Base-by-base conservation (phyloP, 1,140 invertebrate genomes). In the Eupristina koningsbergeri region DNA sequence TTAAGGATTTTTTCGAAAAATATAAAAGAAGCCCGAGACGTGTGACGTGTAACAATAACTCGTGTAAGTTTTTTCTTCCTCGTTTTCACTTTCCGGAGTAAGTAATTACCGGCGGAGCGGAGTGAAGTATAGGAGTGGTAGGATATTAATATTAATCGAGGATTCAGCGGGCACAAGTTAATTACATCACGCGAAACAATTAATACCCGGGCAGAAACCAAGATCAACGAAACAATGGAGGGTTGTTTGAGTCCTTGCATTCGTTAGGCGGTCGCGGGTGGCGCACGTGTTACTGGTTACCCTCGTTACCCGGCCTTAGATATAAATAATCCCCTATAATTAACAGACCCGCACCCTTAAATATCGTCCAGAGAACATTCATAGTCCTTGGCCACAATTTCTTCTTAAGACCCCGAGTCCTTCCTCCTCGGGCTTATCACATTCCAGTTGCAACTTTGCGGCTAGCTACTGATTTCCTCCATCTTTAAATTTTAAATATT, bases 181-280 rank as follows among this genome's bases (percentile, higher is more conserved):
- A 91, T 90, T 90, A 89, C 87, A 86, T 88, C 84, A 89, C 76
- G 80, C 81, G 86, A 87, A 88, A 89, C 88, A 89, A 89, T 89
- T 90, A 75, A 69, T 58, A 63, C 41, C 47, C 36, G 89, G 86
- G 85, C 85, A 80, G 47, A 39, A 2, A 58, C 53, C 34, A 61
- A 77, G 85, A 82, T 67, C 76, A 83, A 80, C 34, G 69, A 84
- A 77, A 89, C 87, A 88, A 89, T 88, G 87, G 81, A 11, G 63
- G 85, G 86, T 85, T 87, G 87, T 89, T 90, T 88, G 88, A 87
- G 85, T 87, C 78, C 86, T 86, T 87, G 86, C 81, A 88, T 91
- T 88, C 88, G 89, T 91, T 90, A 90, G 81, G 71, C 85, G 84
- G 84, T 79, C 64, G 83, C 61, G 58, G 81, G 50, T 53, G 15